Percentiles rank a stretch among this genome's conserved stretches.
Evolutionary conservation across 2,888 invertebrate species (phyloP).

Genomic region (Thecocarcelia acutangulata): DNA sequence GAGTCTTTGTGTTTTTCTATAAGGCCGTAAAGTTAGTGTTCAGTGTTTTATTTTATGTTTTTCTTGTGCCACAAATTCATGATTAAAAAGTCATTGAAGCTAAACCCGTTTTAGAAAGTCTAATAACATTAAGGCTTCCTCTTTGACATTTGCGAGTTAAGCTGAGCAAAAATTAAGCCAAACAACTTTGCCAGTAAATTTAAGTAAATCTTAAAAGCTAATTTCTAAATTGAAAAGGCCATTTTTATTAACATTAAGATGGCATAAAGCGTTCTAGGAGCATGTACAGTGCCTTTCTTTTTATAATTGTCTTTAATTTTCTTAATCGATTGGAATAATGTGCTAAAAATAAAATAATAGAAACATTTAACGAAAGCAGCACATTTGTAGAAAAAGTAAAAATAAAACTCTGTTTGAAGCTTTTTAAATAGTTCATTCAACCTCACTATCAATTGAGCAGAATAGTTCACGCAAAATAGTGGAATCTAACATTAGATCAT

Average conservation of each 20-base stretch:
- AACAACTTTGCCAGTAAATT: neutral
- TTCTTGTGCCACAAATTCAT: conserved; percentile 24
- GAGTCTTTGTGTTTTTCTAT: neutral
- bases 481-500: too few relatives aligned
- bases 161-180: neutral
- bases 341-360: too few relatives aligned
- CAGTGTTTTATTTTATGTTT: neutral
- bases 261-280: too few relatives aligned
- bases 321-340: too few relatives aligned
- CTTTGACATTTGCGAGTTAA: neutral
- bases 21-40: neutral
- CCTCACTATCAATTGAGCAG: too few relatives aligned
- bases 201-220: neutral
- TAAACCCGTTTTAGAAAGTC: conserved; percentile 44
- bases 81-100: conserved; percentile 35
- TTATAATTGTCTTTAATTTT: too few relatives aligned
- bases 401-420: too few relatives aligned
- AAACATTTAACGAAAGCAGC: too few relatives aligned
- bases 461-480: too few relatives aligned
- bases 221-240: neutral
- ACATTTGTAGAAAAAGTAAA: too few relatives aligned
- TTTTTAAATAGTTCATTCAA: too few relatives aligned
- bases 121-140: conserved; percentile 27
- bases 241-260: neutral
- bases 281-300: too few relatives aligned